phyloP scores from a whole-genome alignment of 1,140 invertebrate genomes.

The Neodiprion pinetum region DNA sequence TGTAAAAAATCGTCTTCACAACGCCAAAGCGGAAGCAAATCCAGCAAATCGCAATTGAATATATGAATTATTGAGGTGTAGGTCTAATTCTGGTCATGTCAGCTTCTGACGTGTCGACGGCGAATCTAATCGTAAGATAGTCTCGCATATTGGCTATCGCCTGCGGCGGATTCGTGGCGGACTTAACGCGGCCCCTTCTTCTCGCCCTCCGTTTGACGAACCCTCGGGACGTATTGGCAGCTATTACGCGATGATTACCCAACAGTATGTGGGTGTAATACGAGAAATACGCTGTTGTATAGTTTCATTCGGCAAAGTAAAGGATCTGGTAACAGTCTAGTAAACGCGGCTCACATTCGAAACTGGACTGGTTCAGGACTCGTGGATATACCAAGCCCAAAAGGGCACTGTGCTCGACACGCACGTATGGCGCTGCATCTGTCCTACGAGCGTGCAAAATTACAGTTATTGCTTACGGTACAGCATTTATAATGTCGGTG shows the following conservation, averaged over 20 bases:
- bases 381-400: neutral
- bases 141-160: neutral
- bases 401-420: too few relatives aligned
- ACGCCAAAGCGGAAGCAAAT: too few relatives aligned
- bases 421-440: neutral
- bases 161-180: slow-evolving; percentile 38
- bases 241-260: slow-evolving; percentile 59
- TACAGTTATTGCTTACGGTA: neutral
- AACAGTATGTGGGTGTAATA: slow-evolving; percentile 55
- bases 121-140: neutral
- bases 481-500: neutral
- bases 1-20: too few relatives aligned
- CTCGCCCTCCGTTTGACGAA: slow-evolving; percentile 14
- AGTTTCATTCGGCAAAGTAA: neutral
- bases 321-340: slow-evolving; percentile 2
- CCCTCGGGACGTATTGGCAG: slow-evolving; percentile 25
- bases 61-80: slow-evolving; percentile 30
- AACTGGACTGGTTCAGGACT: neutral
- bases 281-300: slow-evolving; percentile 43
- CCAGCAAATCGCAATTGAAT: too few relatives aligned
- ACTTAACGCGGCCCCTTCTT: slow-evolving; percentile 38
- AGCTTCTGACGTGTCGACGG: neutral
- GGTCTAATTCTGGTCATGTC: slow-evolving; percentile 35
- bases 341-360: neutral
- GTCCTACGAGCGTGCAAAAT: neutral